Evolutionary conservation across 2,797 vertebrate genomes (phyloP).

Genomic region (Onychomys torridus): DNA sequence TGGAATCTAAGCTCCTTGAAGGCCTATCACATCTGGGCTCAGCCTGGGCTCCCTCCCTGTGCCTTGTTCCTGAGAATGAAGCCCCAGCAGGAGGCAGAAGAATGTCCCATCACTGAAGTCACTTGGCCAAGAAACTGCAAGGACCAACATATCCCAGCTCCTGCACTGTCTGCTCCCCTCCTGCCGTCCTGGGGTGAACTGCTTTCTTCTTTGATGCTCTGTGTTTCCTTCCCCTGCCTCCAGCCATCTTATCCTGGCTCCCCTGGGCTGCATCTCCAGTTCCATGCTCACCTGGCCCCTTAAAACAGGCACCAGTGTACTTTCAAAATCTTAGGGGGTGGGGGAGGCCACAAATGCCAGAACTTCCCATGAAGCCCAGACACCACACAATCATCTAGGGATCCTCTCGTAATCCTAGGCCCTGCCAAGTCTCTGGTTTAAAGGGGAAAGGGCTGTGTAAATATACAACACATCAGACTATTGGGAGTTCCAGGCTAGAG

Average conservation of each 20-base stretch:
- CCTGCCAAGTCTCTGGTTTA: constrained; percentile 58
- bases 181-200: neutral
- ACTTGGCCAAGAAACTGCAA: neutral
- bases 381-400: constrained; percentile 9
- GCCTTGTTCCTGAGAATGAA: neutral
- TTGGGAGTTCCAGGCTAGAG: constrained; percentile 33
- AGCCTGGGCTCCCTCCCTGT: neutral
- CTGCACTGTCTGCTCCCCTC: neutral
- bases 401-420: neutral
- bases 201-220: neutral
- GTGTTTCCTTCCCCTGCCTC: neutral
- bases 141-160: neutral
- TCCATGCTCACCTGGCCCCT: neutral
- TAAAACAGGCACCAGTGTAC: neutral
- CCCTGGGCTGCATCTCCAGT: neutral
- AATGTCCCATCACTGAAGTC: neutral
- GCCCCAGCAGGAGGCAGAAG: neutral
- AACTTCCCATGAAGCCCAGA: constrained; percentile 48
- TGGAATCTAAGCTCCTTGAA: neutral
- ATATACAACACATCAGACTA: constrained; percentile 20
- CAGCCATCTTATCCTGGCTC: neutral
- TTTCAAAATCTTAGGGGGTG: neutral
- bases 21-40: accelerated
- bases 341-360: neutral
- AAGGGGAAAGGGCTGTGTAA: constrained; percentile 14